Evolutionary conservation across 2,888 invertebrate species (phyloP).

Genomic region (Camptogramma bilineatum): DNA sequence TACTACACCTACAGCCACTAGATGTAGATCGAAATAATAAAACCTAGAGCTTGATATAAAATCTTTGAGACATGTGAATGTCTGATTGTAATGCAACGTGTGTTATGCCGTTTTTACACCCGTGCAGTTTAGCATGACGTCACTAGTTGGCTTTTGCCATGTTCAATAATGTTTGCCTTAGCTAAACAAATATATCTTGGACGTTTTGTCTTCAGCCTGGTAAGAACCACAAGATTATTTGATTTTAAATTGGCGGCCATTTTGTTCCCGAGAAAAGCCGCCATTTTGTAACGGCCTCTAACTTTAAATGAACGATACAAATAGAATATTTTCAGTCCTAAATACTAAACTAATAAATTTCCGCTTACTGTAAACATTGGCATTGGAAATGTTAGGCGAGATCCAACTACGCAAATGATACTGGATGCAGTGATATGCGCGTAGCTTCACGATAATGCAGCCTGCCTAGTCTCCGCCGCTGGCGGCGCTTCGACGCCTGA

Average conservation of each 20-base stretch:
- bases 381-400: slow-evolving; percentile 19
- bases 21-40: neutral
- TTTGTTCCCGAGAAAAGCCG: slow-evolving; percentile 3
- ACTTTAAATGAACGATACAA: neutral
- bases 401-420: slow-evolving; percentile 11
- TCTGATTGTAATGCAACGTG: neutral
- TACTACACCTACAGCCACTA: neutral
- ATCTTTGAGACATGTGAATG: neutral
- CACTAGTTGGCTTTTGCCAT: neutral
- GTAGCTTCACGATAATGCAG: slow-evolving; percentile 6
- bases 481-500: slow-evolving; percentile 66
- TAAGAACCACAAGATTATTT: neutral
- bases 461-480: slow-evolving; percentile 53
- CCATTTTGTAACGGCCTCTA: slow-evolving; percentile 7
- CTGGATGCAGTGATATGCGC: slow-evolving; percentile 4
- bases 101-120: neutral
- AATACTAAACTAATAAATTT: neutral
- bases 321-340: neutral
- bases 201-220: neutral
- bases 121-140: neutral
- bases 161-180: neutral
- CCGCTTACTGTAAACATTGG: neutral
- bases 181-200: neutral
- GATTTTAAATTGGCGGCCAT: slow-evolving; percentile 1
- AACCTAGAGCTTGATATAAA: neutral